Percentiles rank a stretch among this genome's conserved stretches.
Evolutionary conservation across 2,113 vertebrate species (phyloP).

Genomic region (Prionailurus viverrinus): DNA sequence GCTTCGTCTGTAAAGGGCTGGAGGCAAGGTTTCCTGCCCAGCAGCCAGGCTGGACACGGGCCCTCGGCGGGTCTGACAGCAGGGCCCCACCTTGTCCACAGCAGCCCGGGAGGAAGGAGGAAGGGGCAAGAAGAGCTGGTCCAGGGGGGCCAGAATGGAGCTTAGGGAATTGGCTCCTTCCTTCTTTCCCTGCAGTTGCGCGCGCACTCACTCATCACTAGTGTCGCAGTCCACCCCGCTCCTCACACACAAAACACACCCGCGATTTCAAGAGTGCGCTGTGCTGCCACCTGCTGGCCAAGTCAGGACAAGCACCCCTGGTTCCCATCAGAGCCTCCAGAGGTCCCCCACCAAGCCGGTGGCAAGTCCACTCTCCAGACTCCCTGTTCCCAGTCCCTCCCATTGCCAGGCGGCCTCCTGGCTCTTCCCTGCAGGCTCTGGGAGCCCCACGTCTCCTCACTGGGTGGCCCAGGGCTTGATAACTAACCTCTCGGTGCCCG

Average conservation of each 20-base stretch:
- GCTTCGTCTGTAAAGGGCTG: not conserved
- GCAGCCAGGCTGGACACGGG: not conserved
- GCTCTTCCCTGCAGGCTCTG: not conserved
- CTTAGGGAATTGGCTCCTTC: not conserved
- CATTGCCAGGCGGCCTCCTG: not conserved
- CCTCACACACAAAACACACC: not conserved
- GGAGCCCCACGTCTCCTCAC: not conserved
- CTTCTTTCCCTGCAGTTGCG: not conserved
- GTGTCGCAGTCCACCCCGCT: rapidly evolving
- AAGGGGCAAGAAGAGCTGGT: not conserved
- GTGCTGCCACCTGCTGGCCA: conserved; percentile 35
- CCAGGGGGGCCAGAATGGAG: not conserved
- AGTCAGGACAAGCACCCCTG: rapidly evolving
- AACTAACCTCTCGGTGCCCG: not conserved
- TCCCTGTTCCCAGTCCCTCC: not conserved
- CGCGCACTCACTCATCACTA: not conserved
- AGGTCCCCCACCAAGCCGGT: rapidly evolving
- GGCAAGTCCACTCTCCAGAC: not conserved
- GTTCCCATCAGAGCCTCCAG: too few relatives aligned
- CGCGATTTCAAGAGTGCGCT: not conserved
- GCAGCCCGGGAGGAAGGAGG: not conserved
- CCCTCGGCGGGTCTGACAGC: not conserved
- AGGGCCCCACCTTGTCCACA: not conserved
- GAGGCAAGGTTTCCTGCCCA: not conserved
- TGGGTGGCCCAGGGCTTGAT: not conserved